Evolutionary conservation across 1,140 invertebrate species (phyloP).

Genomic region (Zaprionus capensis): DNA sequence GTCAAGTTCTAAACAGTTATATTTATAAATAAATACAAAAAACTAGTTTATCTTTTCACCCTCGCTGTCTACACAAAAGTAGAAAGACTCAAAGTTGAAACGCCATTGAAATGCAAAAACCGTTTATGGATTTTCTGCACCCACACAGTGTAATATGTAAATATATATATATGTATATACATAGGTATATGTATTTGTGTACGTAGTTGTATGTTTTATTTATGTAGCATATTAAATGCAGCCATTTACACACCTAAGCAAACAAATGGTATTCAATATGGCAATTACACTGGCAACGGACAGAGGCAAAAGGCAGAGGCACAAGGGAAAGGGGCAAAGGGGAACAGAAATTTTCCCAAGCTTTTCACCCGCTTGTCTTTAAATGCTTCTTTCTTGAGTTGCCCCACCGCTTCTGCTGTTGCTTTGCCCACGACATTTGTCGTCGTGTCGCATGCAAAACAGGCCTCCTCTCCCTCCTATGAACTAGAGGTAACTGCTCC

Average conservation of each 20-base stretch:
- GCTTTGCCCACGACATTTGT: conserved; percentile 24
- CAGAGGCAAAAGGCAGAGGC: no score
- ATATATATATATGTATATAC: neutral
- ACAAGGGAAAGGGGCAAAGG: conserved; percentile 13
- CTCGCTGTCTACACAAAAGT: neutral
- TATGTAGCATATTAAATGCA: conserved; percentile 7
- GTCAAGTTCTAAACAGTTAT: neutral
- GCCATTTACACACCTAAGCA: conserved; percentile 10
- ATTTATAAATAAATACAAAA: neutral
- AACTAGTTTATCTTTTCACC: neutral
- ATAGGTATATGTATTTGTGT: neutral
- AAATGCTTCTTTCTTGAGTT: conserved; percentile 8
- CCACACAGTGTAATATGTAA: neutral
- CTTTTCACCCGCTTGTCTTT: conserved; percentile 33
- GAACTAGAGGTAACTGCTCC: neutral
- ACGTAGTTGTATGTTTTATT: neutral
- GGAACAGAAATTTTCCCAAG: conserved; percentile 53
- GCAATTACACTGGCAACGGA: conserved; percentile 22
- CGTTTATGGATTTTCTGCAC: conserved; percentile 14
- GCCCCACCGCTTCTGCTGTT: conserved; percentile 1
- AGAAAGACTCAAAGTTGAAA: neutral
- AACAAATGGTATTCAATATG: conserved; percentile 16
- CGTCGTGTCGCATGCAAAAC: conserved; percentile 51
- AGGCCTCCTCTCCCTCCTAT: neutral
- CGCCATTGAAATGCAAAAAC: conserved; percentile 4